These are phyloP conservation scores for Leucozona laternaria DNA, from an alignment of 2,888 invertebrate genomes.

Conservation along the genomic window DNA sequence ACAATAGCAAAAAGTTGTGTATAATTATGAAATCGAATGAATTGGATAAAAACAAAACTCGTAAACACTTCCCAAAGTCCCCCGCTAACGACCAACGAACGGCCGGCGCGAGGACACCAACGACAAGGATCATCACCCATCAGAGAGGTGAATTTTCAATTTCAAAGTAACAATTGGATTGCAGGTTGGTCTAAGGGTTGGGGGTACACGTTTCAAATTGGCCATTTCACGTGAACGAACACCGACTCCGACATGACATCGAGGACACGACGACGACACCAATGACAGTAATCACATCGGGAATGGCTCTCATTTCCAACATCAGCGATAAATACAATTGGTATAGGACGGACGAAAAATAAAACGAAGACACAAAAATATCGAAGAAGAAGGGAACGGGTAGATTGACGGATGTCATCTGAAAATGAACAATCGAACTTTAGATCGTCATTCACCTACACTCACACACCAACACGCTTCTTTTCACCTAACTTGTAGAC, in stretches of 20 bases:
- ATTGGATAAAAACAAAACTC: constrained; percentile 59
- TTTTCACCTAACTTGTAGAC: neutral
- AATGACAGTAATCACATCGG: constrained; percentile 75
- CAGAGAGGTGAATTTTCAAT: constrained; percentile 68
- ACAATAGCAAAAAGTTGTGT: constrained; percentile 43
- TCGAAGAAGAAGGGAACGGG: constrained; percentile 44
- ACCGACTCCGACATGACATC: constrained; percentile 54
- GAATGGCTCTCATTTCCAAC: constrained; percentile 70
- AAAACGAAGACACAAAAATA: constrained; percentile 13
- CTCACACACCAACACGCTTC: neutral
- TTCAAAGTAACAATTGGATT: constrained; percentile 67
- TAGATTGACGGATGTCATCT: constrained; percentile 71
- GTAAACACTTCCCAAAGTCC: constrained; percentile 41
- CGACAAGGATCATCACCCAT: constrained; percentile 19
- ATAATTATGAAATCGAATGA: constrained; percentile 45
- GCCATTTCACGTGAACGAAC: constrained; percentile 72
- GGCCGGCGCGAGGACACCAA: too few species aligned
- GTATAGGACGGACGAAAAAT: constrained; percentile 30
- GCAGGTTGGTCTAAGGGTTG: constrained; percentile 8
- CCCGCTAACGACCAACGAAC: neutral
- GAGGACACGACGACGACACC: constrained; percentile 67
- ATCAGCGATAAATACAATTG: constrained; percentile 71
- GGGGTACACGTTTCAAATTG: constrained; percentile 65
- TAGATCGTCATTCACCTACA: constrained; percentile 54
- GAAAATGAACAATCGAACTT: constrained; percentile 74